Evolutionary conservation across 1,140 invertebrate genomes (phyloP), one percentile per base, ranked within the genome.

Genomic region (Hypsibius dujardini): DNA sequence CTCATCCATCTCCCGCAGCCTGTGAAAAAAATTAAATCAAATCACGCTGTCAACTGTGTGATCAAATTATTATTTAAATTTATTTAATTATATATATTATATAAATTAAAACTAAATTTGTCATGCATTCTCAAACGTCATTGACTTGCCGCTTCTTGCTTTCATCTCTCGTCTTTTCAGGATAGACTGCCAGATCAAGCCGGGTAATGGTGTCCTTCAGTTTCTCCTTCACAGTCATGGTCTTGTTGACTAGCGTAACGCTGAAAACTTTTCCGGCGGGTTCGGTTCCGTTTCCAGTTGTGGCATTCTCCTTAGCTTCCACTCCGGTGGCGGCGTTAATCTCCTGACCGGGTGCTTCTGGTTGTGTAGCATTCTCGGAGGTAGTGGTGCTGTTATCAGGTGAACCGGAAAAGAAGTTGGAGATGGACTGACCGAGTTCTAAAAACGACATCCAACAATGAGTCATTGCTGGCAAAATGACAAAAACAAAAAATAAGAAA

Each of bases 121-220:
- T n/a, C n/a, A n/a, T n/a, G n/a, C n/a, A n/a, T n/a, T n/a, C n/a
- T n/a, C n/a, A n/a, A n/a, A n/a, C n/a, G n/a, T n/a, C n/a, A n/a
- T n/a, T n/a, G 47, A 76, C 77, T 82, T 78, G 86, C 85, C 90
- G 92, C 73, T 86, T 81, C 74, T 83, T 79, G 0, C 89, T 87
- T n/a, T 77, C 77, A 56, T 85, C 80, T n/a, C 90, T 82, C 72
- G 85, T 83, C 2, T 87, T 83, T 71, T 83, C 82, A 60, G 79
- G 79, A 2, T 91, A 76, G 1, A 83, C 80, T 46, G 81, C 76
- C 1, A 90, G 78, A 74, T 87, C 87, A 14, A 88, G 76, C 15
- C 84, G 77, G 40, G 81, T 79, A 75, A 87, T 0, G 82, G 79
- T 2, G 85, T 79, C 62, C 81, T 81, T 73, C 79, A 76, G 7